phyloP scores from a whole-genome alignment of 2,113 vertebrate genomes.

The Seriola quinqueradiata region DNA sequence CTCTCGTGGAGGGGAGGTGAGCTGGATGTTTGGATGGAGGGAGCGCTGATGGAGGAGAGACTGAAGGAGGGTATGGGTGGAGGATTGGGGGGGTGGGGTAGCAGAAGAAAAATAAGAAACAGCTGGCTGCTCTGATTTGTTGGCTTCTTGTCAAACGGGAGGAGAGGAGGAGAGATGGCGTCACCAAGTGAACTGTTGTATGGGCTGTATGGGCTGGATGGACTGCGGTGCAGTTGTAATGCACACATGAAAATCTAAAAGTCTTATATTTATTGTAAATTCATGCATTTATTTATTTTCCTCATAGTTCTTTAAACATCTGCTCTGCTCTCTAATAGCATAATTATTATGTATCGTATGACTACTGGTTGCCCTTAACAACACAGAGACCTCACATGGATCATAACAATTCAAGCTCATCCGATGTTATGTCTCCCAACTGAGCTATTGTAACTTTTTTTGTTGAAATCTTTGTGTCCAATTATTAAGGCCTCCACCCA shows the following conservation, averaged over 20 bases:
- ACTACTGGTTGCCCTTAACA: slow-evolving; percentile 7
- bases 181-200: slow-evolving; percentile 35
- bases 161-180: slow-evolving; percentile 24
- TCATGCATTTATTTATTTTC: not conserved
- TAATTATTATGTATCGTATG: not conserved
- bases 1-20: slow-evolving; percentile 23
- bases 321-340: slow-evolving; percentile 1
- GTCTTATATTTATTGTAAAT: not conserved
- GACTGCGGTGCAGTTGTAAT: not conserved
- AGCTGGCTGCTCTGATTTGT: slow-evolving; percentile 57
- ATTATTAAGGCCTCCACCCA: slow-evolving; percentile 41
- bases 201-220: slow-evolving; percentile 17
- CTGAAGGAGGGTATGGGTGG: slow-evolving; percentile 17
- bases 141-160: slow-evolving; percentile 43
- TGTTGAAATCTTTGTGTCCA: slow-evolving; percentile 11
- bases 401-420: slow-evolving; percentile 13
- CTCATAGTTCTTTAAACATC: slow-evolving; percentile 1
- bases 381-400: not conserved
- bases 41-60: slow-evolving; percentile 56
- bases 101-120: slow-evolving; percentile 66
- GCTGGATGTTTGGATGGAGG: slow-evolving; percentile 58
- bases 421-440: slow-evolving; percentile 32
- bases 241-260: not conserved
- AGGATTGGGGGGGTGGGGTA: not conserved
- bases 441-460: slow-evolving; percentile 27